Base-by-base conservation (phyloP, 2,797 vertebrate genomes). In the Siniperca scherzeri region DNA sequence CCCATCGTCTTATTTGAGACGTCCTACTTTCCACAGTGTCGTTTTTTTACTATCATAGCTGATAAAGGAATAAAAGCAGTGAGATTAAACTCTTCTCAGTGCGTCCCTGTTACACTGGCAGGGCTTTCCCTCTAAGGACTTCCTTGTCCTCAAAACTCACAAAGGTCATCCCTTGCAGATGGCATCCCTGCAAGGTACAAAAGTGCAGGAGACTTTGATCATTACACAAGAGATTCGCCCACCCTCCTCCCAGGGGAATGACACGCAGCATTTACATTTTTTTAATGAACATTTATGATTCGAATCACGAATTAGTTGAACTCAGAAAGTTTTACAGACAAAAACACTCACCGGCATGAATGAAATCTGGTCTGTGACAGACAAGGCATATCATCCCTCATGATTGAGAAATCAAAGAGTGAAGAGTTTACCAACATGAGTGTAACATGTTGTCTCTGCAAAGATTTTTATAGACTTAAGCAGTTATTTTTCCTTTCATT, bases 101-200 rank as follows among this genome's bases (percentile, higher is more conserved):
- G 76, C 69, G n/a, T 76, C 68, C 66, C 81, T 71, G 60, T 80
- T 77, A 65, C 78, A 87, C 78, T 80, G 70, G 50, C 70, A 81
- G 88, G 86, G 86, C 70, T 91, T 90, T 68, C 87, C 88, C 84
- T 88, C 72, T 66, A 72, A 89, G 83, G 88, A 86, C 81, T 88
- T 74, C 87, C 84, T 78, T 70, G 77, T 88, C 81, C 78, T 83
- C 56, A 60, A 53, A 50, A 55, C 76, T 85, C 71, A 82, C 67
- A 88, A 90, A 93, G 93, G 92, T 92, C 87, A 87, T 90, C 55
- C 81, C 30, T 30, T 78, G 69, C 92, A 93, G 92, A 92, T 91
- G 89, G 89, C 67, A 64, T 87, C 77, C 68, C 88, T 82, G 81
- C 78, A 83, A 84, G 83, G 74, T 84, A 75, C 75, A 70, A 74